These are phyloP conservation scores for Automeris io DNA, from an alignment of 2,888 invertebrate genomes.

Conservation along the genomic window DNA sequence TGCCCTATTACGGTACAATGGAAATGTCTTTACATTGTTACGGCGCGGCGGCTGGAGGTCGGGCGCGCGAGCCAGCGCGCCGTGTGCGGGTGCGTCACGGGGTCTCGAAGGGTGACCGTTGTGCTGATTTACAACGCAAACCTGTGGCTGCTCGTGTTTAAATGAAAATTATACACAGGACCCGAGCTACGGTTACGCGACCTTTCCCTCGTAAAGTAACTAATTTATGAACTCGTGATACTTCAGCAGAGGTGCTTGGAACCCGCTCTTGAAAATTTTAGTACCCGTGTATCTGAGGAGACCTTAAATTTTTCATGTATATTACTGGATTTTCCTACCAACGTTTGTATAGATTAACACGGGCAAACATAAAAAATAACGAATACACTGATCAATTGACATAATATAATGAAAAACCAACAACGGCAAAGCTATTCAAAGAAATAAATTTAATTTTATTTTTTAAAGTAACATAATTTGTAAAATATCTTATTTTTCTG, in stretches of 20 bases:
- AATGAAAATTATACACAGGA: slow-evolving; percentile 68
- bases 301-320: neutral
- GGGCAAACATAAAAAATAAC: too few relatives aligned
- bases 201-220: slow-evolving; percentile 67
- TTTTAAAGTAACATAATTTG: too few relatives aligned
- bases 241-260: slow-evolving; percentile 50
- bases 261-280: slow-evolving; percentile 63
- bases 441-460: too few relatives aligned
- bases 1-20: slow-evolving; percentile 70
- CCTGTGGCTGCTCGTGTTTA: slow-evolving; percentile 65
- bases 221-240: slow-evolving; percentile 69
- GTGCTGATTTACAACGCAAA: slow-evolving; percentile 64
- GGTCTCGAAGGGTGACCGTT: slow-evolving; percentile 45
- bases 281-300: neutral
- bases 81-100: slow-evolving; percentile 24
- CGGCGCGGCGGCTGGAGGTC: slow-evolving; percentile 32
- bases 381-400: too few relatives aligned
- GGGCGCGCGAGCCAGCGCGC: slow-evolving; percentile 20
- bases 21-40: slow-evolving; percentile 72
- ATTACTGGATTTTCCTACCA: too few relatives aligned
- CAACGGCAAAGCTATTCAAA: too few relatives aligned
- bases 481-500: too few relatives aligned
- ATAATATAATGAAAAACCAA: too few relatives aligned
- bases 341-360: too few relatives aligned
- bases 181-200: slow-evolving; percentile 50